Conservation (phyloP, 2,113 vertebrate genomes). For the Dascyllus trimaculatus region DNA sequence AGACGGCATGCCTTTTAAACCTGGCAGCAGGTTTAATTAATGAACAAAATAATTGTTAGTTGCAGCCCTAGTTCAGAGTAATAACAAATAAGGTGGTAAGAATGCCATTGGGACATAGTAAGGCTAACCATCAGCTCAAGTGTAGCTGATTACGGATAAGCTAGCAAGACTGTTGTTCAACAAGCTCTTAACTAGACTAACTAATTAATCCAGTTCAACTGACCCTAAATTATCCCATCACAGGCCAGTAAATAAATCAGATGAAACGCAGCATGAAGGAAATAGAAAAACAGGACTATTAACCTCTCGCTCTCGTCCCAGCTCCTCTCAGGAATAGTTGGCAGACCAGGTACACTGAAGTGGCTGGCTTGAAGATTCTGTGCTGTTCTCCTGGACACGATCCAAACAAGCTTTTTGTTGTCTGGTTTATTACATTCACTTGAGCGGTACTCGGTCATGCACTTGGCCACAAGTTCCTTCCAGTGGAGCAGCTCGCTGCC, state of each 20-base stretch:
- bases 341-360: conserved; percentile 92
- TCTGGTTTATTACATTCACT: conserved; percentile 95
- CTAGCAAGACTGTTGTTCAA: too few relatives aligned
- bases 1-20: too few relatives aligned
- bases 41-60: too few relatives aligned
- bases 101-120: too few relatives aligned
- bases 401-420: conserved; percentile 96
- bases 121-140: too few relatives aligned
- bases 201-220: too few relatives aligned
- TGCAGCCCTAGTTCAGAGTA: too few relatives aligned
- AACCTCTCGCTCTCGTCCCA: conserved; percentile 93
- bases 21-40: too few relatives aligned
- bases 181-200: too few relatives aligned
- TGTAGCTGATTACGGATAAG: too few relatives aligned
- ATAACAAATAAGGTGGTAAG: too few relatives aligned
- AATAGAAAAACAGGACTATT: background rate
- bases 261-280: background rate
- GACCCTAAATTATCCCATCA: background rate
- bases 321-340: conserved; percentile 92
- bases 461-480: conserved; percentile 94
- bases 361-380: conserved; percentile 93
- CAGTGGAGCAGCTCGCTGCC: conserved; percentile 91
- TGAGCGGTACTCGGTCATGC: conserved; percentile 93
- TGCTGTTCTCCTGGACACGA: conserved; percentile 94
- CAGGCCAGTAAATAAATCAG: background rate